Evolutionary conservation across 53 echinoderm and acorn worm genomes (phyloP), one percentile per base, ranked within the genome.

Genomic region (Arbacia lixula): DNA sequence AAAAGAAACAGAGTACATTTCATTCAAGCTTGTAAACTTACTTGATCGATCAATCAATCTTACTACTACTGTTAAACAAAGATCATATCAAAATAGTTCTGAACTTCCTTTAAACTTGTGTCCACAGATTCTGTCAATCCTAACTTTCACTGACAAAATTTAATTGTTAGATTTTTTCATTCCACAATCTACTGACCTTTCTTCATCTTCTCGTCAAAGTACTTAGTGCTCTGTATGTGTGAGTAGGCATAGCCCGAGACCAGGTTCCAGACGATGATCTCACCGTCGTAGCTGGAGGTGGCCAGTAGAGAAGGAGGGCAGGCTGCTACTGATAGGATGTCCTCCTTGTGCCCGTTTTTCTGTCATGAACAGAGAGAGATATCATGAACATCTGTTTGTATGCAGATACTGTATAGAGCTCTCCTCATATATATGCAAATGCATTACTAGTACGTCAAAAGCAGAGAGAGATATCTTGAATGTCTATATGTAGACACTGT

Each of bases 191-290:
- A n/a, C n/a, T n/a, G n/a, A 53, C 78, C 76, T 84, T 88, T 58
- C 83, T 86, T 33, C 27, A 89, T 85, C 30, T 76, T 71, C 6
- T 60, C 39, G 12, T 87, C 87, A 39, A 72, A 84, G 35, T 68
- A 34, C 22, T 75, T 66, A 1, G 94, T 86, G 49, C 92, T 88
- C 38, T 89, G 86, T 17, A 98, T 86, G 63, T 98, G 98, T 37
- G 94, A 98, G 88, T 98, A 98, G 39, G 87, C 90, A 42, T 98
- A 94, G 32, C 98, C 98, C 22, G 98, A 98, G 31, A 98, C 92
- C 9, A 98, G 89, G 79, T 98, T 98, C 98, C 98, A 98, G 1
- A 98, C 94, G 34, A 98, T 98, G 66, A 94, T 90, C 67, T 98
- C 98, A 0, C 98, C 98, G 67, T 98, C 98, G 36, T 97, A 98